Base-by-base conservation (phyloP, 2,113 vertebrate species). In the Labrus mixtus region DNA sequence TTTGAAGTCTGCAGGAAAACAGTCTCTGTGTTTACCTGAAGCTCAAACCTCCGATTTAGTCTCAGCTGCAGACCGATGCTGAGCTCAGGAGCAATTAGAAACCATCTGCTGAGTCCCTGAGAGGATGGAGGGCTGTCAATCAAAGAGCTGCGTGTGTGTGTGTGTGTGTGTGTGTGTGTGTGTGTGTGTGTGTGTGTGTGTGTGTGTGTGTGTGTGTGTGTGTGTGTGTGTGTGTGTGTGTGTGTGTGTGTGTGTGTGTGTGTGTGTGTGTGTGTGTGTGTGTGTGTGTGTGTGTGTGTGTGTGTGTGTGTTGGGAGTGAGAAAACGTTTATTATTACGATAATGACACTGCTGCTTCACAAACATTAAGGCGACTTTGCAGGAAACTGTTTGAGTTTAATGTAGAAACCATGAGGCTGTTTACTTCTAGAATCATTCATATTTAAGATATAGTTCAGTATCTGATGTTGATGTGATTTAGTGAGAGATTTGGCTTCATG, bases 51-150 rank as follows among this genome's bases (percentile, higher is more conserved):
- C 59, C 81, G 68, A 74, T 86, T 76, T 48, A 64, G 39, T 50
- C 33, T 63, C 72, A 60, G 66, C 73, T 64, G 70, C 41, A 53
- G 59, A 53, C 43, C 54, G 69, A 76, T 36, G 73, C 65, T 68
- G 51, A 62, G 59, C 60, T 75, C 64, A 68, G 60, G 73, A 2
- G 43, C 51, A 81, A 81, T 82, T 66, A 80, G 37, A 75, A 65
- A 48, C 61, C 65, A 77, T 77, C 88, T 87, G 83, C 61, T 20
- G 0, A 15, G 54, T 60, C 54, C 61, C 73, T 7, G 29, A 10
- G 13, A 39, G 50, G 56, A 58, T 22, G 20, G 61, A 53, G 20
- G n/a, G 12, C 66, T 76, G 76, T 73, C 84, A 69, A 0, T 74
- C 57, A 19, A 1, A 79, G n/a, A 2, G 20, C 15, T 70, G 20